Evolutionary conservation across 2,113 vertebrate species (phyloP), one percentile per base, ranked within the genome.

Genomic region (Atlantisia rogersi): DNA sequence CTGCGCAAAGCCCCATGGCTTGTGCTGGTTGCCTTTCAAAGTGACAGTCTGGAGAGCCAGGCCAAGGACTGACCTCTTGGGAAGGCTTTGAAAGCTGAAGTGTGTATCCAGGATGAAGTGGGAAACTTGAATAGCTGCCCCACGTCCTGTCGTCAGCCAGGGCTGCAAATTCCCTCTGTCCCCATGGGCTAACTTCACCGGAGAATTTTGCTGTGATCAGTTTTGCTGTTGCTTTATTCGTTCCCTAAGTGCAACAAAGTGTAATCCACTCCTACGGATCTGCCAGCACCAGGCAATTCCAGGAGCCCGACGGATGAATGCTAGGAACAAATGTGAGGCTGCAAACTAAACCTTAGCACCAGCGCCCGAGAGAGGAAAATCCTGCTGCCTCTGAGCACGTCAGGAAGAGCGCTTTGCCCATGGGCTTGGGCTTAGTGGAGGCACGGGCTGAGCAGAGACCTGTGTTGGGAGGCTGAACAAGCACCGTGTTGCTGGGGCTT

Each of bases 101-200:
- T 92, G 96, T 7, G 9, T 92, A 84, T 96, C 90, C 82, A 93
- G 92, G 92, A 95, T 95, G 90, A 96, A 94, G 92, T 96, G 94
- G 95, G 88, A 96, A 97, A 94, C 60, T 97, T 95, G 95, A 95
- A 90, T 71, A 90, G 80, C 90, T 90, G 92, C 95, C 91, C 69
- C 21, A 5, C 1, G 37, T 95, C 90, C 93, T 96, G 90, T 96
- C 28, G 1, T 90, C 88, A 92, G 87, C 82, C 89, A 82, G 77
- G 91, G 26, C 79, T 96, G 92, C 82, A 86, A 93, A 95, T 94
- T 93, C 86, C 64, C 88, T 68, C 42, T 40, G 42, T 86, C 80
- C 10, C 1, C 63, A 63, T 79, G 74, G 80, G 69, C 42, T 50
- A 83, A 59, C 75, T 89, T 89, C 70, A 70, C 60, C 1, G 0